Evolutionary conservation across 2,113 vertebrate genomes (phyloP).

Genomic region (Trematocara macrostoma): DNA sequence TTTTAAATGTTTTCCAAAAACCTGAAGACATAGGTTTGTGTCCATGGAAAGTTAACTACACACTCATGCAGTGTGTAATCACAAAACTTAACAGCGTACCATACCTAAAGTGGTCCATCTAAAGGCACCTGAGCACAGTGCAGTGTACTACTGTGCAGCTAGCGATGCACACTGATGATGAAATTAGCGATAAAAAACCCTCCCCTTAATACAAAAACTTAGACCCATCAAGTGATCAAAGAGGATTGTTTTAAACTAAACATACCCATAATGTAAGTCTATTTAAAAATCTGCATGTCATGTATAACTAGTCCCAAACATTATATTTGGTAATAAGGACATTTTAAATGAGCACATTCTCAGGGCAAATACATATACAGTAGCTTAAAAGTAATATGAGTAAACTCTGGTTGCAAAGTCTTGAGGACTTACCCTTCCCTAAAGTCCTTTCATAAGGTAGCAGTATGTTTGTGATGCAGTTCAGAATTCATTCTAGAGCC

Average conservation of each 20-base stretch:
- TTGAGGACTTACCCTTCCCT: neutral
- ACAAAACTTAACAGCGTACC: neutral
- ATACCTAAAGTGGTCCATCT: neutral
- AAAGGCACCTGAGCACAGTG: neutral
- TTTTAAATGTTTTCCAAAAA: neutral
- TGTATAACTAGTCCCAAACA: neutral
- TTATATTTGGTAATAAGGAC: neutral
- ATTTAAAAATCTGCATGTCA: neutral
- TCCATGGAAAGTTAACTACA: neutral
- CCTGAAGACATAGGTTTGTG: neutral
- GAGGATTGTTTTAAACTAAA: neutral
- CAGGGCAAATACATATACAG: neutral
- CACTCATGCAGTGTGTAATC: neutral
- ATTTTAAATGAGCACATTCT: neutral
- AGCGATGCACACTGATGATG: neutral
- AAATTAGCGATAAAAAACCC: neutral
- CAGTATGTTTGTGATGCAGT: neutral
- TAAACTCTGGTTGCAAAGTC: neutral
- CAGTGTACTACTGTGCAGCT: constrained; percentile 51
- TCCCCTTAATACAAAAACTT: neutral
- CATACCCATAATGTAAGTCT: neutral
- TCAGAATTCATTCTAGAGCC: neutral
- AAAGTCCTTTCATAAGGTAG: neutral
- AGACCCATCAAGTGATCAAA: neutral
- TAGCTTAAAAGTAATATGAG: neutral